Conservation (phyloP, 2,888 invertebrate genomes). For the Parapristionchus giblindavisi region DNA sequence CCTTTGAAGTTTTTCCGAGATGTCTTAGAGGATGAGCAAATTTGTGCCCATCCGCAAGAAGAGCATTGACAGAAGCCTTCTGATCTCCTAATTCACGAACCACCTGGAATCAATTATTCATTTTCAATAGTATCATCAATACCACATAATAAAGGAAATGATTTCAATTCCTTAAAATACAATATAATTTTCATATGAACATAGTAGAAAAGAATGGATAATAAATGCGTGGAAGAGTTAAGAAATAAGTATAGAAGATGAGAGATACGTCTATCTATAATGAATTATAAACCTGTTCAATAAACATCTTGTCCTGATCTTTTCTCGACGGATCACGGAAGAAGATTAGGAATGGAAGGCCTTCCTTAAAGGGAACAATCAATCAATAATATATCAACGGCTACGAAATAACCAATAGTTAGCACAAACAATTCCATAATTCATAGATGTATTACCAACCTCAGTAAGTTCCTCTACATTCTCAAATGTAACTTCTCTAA, state of each 20-base stretch:
- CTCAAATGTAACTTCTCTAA: conserved; percentile 97
- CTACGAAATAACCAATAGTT: background rate
- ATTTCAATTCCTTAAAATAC: background rate
- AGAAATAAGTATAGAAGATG: background rate
- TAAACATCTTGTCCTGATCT: conserved; percentile 86
- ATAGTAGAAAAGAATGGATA: conserved; percentile 18
- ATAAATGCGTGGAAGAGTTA: conserved; percentile 4
- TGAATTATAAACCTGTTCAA: conserved; percentile 75
- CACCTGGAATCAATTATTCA: conserved; percentile 76
- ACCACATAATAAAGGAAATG: background rate
- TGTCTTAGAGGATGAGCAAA: conserved; percentile 98
- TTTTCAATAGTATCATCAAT: conserved; percentile 35
- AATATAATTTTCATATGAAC: background rate
- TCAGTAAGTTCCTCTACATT: conserved; percentile 83
- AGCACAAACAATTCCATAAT: background rate
- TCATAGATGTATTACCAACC: conserved; percentile 73
- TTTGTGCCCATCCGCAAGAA: conserved; percentile 94
- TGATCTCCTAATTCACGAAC: conserved; percentile 82
- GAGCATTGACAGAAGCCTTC: conserved; percentile 91
- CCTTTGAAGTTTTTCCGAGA: conserved; percentile 84
- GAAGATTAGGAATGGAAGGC: conserved; percentile 93
- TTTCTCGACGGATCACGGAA: conserved; percentile 88
- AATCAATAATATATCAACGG: too few species aligned
- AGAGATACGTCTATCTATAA: too few species aligned
- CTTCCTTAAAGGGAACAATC: conserved; percentile 71